Evolutionary conservation across 2,888 invertebrate species (phyloP), one percentile per base, ranked within the genome.

Genomic region (Rambutsinella grinnellia): DNA sequence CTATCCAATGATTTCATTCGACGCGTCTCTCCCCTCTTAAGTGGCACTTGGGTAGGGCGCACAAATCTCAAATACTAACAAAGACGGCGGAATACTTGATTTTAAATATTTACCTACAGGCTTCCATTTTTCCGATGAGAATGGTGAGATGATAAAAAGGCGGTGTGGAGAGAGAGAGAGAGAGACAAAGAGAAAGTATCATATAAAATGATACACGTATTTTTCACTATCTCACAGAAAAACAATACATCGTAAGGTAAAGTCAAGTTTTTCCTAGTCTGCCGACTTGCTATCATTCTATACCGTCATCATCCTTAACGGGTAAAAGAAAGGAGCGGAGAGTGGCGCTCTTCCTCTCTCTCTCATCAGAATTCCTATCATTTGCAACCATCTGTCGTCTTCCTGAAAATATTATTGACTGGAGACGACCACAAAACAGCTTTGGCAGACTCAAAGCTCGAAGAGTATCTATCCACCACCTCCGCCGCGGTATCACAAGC

Each of bases 361-460:
- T 60, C 76, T 76, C 76, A 76, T 76, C 76, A 70, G 76, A 65
- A 76, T 76, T 76, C 76, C 69, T 76, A 76, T 76, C 76, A 76
- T 76, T 76, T 76, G 76, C 76, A 76, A 76, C 63, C 76, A 76
- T 76, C 76, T 76, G 76, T 70, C 76, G 76, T 65, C 76, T 76
- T 76, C 69, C 69, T 76, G 65, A 70, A 76, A 76, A 76, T 76
- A 76, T 76, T 76, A 76, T 76, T 76, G 76, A 76, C 76, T 76
- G 76, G 28, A 44, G 68, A 76, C 63, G 62, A 56, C 63, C 62
- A 68, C 76, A 70, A 68, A 76, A 76, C 68, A 76, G 62, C 65
- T 57, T 65, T 65, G 60, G 28, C 65, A 54, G 10, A 36, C 56
- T 62, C 63, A 49, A 53, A 56, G 63, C 46, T 67, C 57, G 57